Percentiles rank a stretch among this genome's conserved stretches.
Evolutionary conservation across 2,888 invertebrate species (phyloP).

Genomic region (Thereva nobilitata): DNA sequence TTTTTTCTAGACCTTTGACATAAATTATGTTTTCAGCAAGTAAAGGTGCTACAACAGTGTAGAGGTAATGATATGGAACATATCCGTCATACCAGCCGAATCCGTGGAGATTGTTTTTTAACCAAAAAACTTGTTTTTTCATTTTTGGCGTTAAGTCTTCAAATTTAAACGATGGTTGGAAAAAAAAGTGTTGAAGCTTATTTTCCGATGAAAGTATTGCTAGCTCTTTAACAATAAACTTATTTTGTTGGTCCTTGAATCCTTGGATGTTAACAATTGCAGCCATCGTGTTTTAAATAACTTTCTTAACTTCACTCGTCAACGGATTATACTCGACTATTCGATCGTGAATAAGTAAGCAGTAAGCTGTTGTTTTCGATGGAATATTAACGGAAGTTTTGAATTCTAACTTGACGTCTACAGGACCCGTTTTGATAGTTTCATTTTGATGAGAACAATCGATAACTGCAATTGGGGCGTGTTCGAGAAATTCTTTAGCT

Average conservation of each 20-base stretch:
- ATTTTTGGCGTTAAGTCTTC: too few species aligned
- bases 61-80: too few species aligned
- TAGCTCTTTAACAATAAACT: background rate
- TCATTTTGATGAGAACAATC: conserved; percentile 43
- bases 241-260: background rate
- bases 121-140: too few species aligned
- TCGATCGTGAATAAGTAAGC: conserved; percentile 39
- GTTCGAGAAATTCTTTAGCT: conserved; percentile 9
- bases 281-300: background rate
- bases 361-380: conserved; percentile 32
- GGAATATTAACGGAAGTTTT: conserved; percentile 26
- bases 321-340: conserved; percentile 39
- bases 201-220: background rate
- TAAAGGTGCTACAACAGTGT: too few species aligned
- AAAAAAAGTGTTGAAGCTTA: too few species aligned
- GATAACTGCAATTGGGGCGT: conserved; percentile 41
- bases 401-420: too few species aligned
- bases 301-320: conserved; percentile 32
- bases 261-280: conserved; percentile 5
- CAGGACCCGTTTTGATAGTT: conserved; percentile 39
- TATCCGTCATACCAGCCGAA: too few species aligned
- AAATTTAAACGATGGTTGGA: too few species aligned
- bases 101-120: too few species aligned
- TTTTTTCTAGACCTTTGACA: too few species aligned
- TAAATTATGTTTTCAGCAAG: too few species aligned